These are phyloP conservation scores for Acanthisitta chloris DNA, from an alignment of 2,113 vertebrate genomes.

Conservation along the genomic window DNA sequence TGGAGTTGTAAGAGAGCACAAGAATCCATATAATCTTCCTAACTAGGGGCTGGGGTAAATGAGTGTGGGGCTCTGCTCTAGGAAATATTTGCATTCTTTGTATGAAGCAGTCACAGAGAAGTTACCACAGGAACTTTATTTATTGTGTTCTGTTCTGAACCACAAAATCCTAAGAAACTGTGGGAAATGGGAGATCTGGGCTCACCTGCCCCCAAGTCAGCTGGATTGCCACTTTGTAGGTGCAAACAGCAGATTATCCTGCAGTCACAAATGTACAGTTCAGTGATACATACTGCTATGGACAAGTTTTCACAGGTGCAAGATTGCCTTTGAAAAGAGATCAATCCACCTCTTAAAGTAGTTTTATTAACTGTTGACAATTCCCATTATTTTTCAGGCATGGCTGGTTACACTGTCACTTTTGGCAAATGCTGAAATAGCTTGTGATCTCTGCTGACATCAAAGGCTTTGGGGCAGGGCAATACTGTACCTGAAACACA, in stretches of 20 bases:
- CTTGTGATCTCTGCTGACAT: neutral
- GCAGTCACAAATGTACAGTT: neutral
- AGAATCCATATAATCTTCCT: neutral
- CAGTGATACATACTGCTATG: neutral
- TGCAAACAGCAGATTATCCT: neutral
- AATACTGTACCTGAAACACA: neutral
- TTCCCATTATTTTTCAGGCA: conserved; percentile 37
- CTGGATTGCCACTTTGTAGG: neutral
- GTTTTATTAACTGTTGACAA: conserved; percentile 58
- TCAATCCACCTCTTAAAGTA: conserved; percentile 2
- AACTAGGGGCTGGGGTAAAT: neutral
- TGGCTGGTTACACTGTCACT: conserved; percentile 11
- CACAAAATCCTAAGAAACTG: neutral
- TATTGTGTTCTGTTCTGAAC: neutral
- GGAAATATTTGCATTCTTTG: neutral
- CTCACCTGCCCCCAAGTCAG: neutral
- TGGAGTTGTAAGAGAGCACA: neutral
- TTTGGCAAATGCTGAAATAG: neutral
- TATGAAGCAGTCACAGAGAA: neutral
- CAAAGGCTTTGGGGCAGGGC: neutral
- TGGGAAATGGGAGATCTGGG: neutral
- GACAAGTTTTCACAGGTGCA: conserved; percentile 22
- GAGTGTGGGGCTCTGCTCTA: neutral
- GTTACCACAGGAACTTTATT: neutral
- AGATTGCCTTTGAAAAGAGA: conserved; percentile 12